Conservation (phyloP, 2,113 vertebrate species). For the Saccopteryx bilineata region DNA sequence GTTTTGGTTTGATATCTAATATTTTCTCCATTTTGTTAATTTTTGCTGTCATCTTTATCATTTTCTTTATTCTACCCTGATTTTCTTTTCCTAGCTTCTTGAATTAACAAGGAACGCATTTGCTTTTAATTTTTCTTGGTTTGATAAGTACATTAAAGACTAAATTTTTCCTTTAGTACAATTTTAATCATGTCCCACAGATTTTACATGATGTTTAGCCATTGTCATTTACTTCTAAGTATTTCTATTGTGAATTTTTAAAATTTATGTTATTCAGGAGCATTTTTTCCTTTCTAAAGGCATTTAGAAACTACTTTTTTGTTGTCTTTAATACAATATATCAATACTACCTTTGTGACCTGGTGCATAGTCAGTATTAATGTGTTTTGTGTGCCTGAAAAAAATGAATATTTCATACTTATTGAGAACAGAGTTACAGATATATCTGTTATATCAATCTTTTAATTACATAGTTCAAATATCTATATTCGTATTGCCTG, state of each 20-base stretch:
- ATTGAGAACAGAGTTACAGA: constrained; percentile 13
- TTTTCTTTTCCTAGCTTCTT: not conserved
- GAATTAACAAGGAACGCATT: constrained; percentile 12
- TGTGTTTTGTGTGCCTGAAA: not conserved
- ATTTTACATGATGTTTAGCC: not conserved
- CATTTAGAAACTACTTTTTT: not conserved
- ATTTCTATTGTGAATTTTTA: constrained; percentile 49
- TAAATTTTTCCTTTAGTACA: not conserved
- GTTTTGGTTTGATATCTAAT: not conserved
- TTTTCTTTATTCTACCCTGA: not conserved
- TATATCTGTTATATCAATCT: not conserved
- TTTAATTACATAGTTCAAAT: constrained; percentile 51
- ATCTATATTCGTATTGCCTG: not conserved
- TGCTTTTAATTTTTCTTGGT: constrained; percentile 33
- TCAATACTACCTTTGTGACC: constrained; percentile 20
- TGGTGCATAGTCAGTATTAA: constrained; percentile 44
- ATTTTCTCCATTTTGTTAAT: not conserved
- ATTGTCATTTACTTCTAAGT: constrained; percentile 8
- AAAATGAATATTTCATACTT: not conserved
- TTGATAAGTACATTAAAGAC: not conserved
- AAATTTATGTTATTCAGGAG: not conserved
- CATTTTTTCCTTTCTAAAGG: constrained; percentile 25
- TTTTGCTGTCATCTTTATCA: constrained; percentile 9
- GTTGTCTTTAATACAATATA: constrained; percentile 10
- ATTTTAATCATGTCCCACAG: not conserved